Conservation (phyloP, 2,888 invertebrate genomes). For the Cinara cedri region DNA sequence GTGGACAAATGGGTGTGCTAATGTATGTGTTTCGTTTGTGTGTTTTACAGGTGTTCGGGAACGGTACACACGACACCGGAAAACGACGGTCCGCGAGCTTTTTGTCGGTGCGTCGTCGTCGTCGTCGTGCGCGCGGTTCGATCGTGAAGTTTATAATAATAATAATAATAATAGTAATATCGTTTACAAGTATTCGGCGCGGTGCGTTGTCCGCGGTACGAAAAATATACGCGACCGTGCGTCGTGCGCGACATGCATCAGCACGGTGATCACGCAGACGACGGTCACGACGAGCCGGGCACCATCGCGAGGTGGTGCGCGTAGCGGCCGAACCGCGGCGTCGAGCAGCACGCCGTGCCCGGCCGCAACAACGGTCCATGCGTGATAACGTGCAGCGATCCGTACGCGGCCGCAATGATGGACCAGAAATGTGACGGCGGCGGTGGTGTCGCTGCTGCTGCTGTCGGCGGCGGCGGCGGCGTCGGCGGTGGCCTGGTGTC, state of each 20-base stretch:
- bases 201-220: neutral
- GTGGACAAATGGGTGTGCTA: too few relatives aligned
- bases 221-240: neutral
- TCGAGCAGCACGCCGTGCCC: slow-evolving; percentile 50
- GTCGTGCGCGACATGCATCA: slow-evolving; percentile 23
- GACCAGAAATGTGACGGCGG: slow-evolving; percentile 56
- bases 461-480: slow-evolving; percentile 33
- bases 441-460: slow-evolving; percentile 37
- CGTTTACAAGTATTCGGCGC: neutral
- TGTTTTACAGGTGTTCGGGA: neutral
- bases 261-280: slow-evolving; percentile 19
- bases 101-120: neutral
- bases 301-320: slow-evolving; percentile 45
- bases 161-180: neutral
- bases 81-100: neutral
- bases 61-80: neutral
- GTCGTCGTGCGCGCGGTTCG: neutral
- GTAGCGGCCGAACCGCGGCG: slow-evolving; percentile 54
- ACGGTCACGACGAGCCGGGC: slow-evolving; percentile 27
- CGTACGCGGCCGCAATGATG: slow-evolving; percentile 52
- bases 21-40: too few relatives aligned
- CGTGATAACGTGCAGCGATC: slow-evolving; percentile 49
- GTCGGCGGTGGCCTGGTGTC: slow-evolving; percentile 41
- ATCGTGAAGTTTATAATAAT: neutral
- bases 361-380: slow-evolving; percentile 43